These are phyloP conservation scores for Palloptera scutellata DNA, from an alignment of 2,888 invertebrate species.

Conservation along the genomic window DNA sequence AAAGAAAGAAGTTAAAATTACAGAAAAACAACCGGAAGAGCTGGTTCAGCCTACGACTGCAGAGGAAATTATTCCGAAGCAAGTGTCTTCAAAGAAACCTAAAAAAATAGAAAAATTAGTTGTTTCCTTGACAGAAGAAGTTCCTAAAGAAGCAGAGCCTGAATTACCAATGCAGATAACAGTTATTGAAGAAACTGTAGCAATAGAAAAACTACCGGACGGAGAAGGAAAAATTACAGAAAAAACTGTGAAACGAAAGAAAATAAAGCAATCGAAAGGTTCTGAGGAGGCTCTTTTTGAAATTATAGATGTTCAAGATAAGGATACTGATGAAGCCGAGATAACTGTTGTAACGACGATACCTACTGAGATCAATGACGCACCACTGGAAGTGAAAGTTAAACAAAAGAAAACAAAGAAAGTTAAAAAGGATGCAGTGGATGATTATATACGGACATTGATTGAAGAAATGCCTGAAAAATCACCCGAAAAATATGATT, in stretches of 20 bases:
- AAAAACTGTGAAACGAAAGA: constrained; percentile 58
- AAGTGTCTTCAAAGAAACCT: constrained; percentile 4
- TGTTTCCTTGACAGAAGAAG: constrained; percentile 43
- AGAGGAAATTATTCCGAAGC: constrained; percentile 34
- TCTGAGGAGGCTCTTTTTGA: constrained; percentile 63
- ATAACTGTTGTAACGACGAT: constrained; percentile 53
- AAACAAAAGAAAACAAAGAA: constrained; percentile 59
- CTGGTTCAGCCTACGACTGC: constrained; percentile 27
- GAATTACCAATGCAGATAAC: constrained; percentile 45
- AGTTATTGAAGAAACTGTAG: constrained; percentile 52
- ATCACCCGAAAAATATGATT: constrained; percentile 58
- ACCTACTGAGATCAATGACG: constrained; percentile 43
- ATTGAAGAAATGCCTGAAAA: constrained; percentile 55
- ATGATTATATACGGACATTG: constrained; percentile 60
- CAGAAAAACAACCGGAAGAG: constrained; percentile 27
- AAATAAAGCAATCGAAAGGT: constrained; percentile 60
- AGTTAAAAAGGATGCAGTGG: constrained; percentile 58
- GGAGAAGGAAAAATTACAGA: constrained; percentile 58
- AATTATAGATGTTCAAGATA: constrained; percentile 63
- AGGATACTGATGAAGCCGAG: constrained; percentile 61
- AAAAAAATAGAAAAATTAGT: constrained; percentile 35
- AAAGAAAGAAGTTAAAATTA: constrained; percentile 38
- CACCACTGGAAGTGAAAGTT: constrained; percentile 43
- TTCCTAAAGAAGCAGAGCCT: constrained; percentile 36
- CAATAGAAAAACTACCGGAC: constrained; percentile 52